Conservation (phyloP, 2,113 vertebrate species). For the Arenaria interpres region DNA sequence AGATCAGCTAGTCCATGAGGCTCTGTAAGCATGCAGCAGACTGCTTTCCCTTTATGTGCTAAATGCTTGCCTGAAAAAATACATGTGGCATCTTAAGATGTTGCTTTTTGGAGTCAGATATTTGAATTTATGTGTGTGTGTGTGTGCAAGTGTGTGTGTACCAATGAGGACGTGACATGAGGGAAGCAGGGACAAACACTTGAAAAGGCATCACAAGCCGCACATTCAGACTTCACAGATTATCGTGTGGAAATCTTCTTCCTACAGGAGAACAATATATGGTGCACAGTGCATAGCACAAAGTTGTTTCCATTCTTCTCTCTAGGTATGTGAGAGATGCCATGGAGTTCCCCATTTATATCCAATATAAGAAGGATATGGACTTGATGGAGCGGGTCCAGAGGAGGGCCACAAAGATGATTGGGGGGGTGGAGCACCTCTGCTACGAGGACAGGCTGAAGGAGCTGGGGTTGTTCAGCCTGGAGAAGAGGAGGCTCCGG, state of each 20-base stretch:
- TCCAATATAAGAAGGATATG: no score
- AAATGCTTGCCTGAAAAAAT: background rate
- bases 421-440: no score
- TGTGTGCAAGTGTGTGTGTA: background rate
- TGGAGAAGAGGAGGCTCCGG: no score
- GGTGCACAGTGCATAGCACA: background rate
- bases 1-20: background rate
- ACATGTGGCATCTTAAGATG: background rate
- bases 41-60: background rate
- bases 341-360: background rate
- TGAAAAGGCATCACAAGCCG: background rate
- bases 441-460: no score
- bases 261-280: background rate
- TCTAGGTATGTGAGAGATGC: background rate
- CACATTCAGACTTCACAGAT: background rate
- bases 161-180: fast-evolving
- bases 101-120: background rate
- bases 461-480: no score
- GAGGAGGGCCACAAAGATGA: no score
- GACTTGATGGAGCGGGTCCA: no score
- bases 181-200: background rate
- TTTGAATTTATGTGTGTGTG: background rate
- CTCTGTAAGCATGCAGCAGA: background rate
- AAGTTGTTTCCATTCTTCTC: background rate
- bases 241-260: background rate